Percentiles rank a stretch among this genome's conserved stretches.
phyloP scores from a whole-genome alignment of 2,797 vertebrate species.

The Gadopsis marmoratus region DNA sequence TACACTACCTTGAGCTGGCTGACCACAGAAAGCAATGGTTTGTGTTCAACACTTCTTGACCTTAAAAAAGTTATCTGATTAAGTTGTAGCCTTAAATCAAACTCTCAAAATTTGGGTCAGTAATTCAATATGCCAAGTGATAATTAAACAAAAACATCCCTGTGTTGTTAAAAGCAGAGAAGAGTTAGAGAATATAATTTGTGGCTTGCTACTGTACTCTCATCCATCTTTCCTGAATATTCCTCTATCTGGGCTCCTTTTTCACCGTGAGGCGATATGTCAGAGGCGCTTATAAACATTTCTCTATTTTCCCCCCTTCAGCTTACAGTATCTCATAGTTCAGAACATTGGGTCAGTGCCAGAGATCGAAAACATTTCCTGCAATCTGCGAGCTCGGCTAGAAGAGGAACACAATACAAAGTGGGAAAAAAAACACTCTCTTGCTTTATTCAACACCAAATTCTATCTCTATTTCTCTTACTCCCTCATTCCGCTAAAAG shows the following conservation, averaged over 20 bases:
- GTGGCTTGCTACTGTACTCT: slow-evolving; percentile 26
- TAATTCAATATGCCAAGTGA: not conserved
- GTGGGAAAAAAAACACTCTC: not conserved
- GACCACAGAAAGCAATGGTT: not conserved
- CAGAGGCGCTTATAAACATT: slow-evolving; percentile 69
- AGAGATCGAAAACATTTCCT: slow-evolving; percentile 71
- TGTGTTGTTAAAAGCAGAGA: not conserved
- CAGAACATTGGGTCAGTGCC: slow-evolving; percentile 70
- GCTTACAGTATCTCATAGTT: slow-evolving; percentile 69
- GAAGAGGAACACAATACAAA: slow-evolving; percentile 42
- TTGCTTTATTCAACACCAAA: slow-evolving; percentile 54
- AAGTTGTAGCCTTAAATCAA: slow-evolving; percentile 7
- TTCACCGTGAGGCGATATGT: slow-evolving; percentile 57
- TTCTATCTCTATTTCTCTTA: slow-evolving; percentile 15
- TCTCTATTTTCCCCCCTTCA: slow-evolving; percentile 58
- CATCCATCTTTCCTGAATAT: slow-evolving; percentile 51
- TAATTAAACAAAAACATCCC: slow-evolving; percentile 16
- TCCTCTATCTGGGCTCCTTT: slow-evolving; percentile 51
- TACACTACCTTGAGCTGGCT: not conserved
- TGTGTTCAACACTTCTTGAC: not conserved
- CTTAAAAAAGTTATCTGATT: not conserved
- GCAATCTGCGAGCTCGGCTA: slow-evolving; percentile 55
- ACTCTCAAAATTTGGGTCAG: slow-evolving; percentile 6
- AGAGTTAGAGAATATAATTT: slow-evolving; percentile 21
- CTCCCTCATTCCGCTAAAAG: slow-evolving; percentile 43